Conservation (phyloP, 2,888 invertebrate species). For the Acrocera orbiculus region DNA sequence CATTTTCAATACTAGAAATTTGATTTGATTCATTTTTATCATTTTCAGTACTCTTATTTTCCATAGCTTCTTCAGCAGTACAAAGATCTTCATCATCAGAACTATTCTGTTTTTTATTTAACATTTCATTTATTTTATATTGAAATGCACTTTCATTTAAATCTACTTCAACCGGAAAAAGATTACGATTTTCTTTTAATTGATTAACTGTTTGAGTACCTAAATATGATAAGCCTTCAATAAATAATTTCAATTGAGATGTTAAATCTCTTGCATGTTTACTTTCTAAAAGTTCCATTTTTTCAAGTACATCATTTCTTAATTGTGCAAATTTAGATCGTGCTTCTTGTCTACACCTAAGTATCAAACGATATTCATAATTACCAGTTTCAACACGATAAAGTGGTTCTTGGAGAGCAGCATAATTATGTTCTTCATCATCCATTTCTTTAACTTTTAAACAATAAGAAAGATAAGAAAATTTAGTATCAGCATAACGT, state of each 20-base stretch:
- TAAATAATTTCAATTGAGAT: constrained; percentile 62
- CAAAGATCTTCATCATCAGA: constrained; percentile 8
- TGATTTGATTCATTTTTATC: too few relatives aligned
- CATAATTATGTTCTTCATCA: constrained; percentile 92
- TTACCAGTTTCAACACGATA: constrained; percentile 98
- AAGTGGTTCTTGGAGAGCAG: constrained; percentile 82
- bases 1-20: not conserved
- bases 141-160: constrained; percentile 82
- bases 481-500: constrained; percentile 97
- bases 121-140: constrained; percentile 49
- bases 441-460: constrained; percentile 99
- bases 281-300: constrained; percentile 91
- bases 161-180: constrained; percentile 95
- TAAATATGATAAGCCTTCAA: constrained; percentile 61
- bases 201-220: constrained; percentile 54
- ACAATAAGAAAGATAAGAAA: constrained; percentile 97
- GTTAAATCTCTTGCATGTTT: constrained; percentile 96
- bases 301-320: constrained; percentile 83
- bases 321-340: constrained; percentile 66
- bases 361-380: constrained; percentile 91
- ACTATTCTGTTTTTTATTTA: constrained; percentile 15
- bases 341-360: constrained; percentile 92
- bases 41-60: not conserved
- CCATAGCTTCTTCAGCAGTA: constrained; percentile 7
- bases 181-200: constrained; percentile 49